Conservation (phyloP, 1,140 invertebrate genomes). For the Rhynchophorus ferrugineus region DNA sequence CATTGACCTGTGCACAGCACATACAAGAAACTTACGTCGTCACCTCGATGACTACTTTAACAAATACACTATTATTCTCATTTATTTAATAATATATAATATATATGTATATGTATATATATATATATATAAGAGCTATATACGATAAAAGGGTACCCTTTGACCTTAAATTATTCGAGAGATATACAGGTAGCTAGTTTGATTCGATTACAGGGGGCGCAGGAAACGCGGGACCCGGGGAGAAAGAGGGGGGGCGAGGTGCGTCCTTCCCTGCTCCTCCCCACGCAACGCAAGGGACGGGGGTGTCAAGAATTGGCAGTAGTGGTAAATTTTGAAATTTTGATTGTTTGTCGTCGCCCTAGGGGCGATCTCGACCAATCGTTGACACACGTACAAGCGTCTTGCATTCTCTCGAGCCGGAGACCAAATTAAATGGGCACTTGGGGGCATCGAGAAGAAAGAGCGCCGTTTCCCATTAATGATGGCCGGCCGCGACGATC, state of each 20-base stretch:
- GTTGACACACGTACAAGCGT: too few species aligned
- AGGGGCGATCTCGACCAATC: too few species aligned
- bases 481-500: too few species aligned
- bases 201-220: neutral
- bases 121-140: slow-evolving; percentile 13
- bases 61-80: too few species aligned
- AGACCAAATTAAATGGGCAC: too few species aligned
- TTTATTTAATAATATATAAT: too few species aligned
- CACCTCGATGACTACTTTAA: slow-evolving; percentile 9
- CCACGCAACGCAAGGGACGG: neutral
- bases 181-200: slow-evolving; percentile 4
- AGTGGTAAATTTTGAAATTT: neutral
- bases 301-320: neutral
- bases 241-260: neutral
- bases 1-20: slow-evolving; percentile 30
- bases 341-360: too few species aligned
- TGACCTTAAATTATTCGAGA: slow-evolving; percentile 11
- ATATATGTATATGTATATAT: slow-evolving; percentile 10
- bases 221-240: neutral
- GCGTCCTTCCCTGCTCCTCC: neutral
- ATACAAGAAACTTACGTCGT: slow-evolving; percentile 17
- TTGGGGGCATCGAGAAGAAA: too few species aligned
- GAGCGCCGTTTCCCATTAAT: too few species aligned
- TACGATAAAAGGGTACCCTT: slow-evolving; percentile 9
- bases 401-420: too few species aligned